Conservation (phyloP, 2,797 vertebrate species). For the Pelobates cultripes region DNA sequence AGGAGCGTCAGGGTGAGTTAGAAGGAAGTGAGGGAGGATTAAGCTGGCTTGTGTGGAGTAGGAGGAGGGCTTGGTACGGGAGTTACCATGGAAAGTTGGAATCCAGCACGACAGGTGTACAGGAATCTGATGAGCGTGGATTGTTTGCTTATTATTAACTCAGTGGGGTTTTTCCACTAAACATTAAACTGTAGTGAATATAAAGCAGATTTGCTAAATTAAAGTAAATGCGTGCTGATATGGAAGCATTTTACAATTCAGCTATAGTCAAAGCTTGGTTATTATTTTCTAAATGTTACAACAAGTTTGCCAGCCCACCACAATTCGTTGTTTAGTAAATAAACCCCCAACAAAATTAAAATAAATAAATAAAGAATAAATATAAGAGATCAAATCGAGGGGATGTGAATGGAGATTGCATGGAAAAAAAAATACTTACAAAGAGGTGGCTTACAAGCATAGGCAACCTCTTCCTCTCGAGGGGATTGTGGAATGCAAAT, state of each 20-base stretch:
- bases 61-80: conserved; percentile 63
- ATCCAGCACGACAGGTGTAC: conserved; percentile 73
- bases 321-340: no score
- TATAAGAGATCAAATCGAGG: conserved; percentile 17
- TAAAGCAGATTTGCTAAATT: no score
- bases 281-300: no score
- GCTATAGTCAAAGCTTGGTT: no score
- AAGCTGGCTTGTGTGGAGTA: conserved; percentile 63
- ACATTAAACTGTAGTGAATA: no score
- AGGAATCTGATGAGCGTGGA: conserved; percentile 68
- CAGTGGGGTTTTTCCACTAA: conserved; percentile 41
- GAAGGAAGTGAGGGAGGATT: conserved; percentile 64
- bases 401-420: neutral
- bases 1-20: conserved; percentile 63
- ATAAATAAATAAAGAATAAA: conserved; percentile 43
- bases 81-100: conserved; percentile 76
- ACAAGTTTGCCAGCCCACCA: no score
- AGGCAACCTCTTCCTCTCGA: neutral
- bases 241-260: no score
- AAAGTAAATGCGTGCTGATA: no score
- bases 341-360: neutral
- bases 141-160: conserved; percentile 64
- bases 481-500: neutral
- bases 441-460: neutral
- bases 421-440: neutral